Conservation (phyloP, 1,140 invertebrate species). For the Euura lappo region DNA sequence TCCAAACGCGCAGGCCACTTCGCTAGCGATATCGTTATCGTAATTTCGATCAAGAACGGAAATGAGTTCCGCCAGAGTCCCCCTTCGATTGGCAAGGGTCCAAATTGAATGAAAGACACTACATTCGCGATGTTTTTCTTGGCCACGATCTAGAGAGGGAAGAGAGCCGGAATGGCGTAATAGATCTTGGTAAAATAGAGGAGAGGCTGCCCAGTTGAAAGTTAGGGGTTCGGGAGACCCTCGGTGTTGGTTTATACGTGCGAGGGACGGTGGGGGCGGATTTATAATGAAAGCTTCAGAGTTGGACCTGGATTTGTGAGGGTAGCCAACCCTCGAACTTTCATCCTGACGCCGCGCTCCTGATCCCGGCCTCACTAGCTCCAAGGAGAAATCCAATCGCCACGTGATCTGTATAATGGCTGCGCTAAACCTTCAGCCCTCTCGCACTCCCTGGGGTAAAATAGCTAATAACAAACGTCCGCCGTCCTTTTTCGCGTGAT, state of each 20-base stretch:
- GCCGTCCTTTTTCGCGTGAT: too few relatives aligned
- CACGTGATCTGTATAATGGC: conserved; percentile 57
- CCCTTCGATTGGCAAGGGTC: conserved; percentile 34
- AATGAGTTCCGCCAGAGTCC: background rate
- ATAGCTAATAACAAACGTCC: conserved; percentile 16
- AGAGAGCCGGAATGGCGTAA: conserved; percentile 52
- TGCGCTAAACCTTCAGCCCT: conserved; percentile 44
- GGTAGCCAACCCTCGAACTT: conserved; percentile 37
- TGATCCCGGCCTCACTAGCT: background rate
- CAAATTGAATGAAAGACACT: conserved; percentile 48
- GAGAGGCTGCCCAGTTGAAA: conserved; percentile 52
- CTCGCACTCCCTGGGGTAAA: conserved; percentile 19
- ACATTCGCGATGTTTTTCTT: conserved; percentile 48
- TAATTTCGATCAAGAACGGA: background rate
- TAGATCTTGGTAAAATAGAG: conserved; percentile 48
- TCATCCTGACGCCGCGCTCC: background rate
- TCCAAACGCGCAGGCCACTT: background rate
- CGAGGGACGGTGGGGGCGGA: conserved; percentile 41
- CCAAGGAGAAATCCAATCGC: conserved; percentile 54
- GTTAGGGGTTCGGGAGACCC: conserved; percentile 47
- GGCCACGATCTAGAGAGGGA: conserved; percentile 27
- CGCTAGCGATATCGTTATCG: background rate
- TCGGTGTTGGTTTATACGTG: conserved; percentile 18
- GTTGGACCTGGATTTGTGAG: conserved; percentile 58
- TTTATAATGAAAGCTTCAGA: conserved; percentile 61